Evolutionary conservation across 2,888 invertebrate genomes (phyloP).

Genomic region (Polyommatus icarus): DNA sequence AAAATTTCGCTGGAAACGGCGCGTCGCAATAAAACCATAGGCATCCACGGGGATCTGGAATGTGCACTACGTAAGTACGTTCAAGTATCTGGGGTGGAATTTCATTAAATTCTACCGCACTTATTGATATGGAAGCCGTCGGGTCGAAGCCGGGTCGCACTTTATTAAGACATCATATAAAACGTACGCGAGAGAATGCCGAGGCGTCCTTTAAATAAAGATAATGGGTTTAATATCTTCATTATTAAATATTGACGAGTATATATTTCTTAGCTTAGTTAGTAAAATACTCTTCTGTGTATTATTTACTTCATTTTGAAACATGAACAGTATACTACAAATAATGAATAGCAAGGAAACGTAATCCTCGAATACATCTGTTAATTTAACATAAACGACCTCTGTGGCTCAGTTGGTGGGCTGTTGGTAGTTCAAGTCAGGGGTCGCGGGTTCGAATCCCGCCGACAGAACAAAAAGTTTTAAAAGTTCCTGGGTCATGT

Average conservation of each 20-base stretch:
- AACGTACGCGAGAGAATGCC: conserved; percentile 71
- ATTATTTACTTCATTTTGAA: no score
- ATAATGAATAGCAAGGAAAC: no score
- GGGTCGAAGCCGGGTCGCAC: conserved; percentile 65
- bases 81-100: conserved; percentile 46
- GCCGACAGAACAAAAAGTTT: no score
- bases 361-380: no score
- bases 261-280: no score
- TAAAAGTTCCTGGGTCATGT: no score
- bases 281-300: no score
- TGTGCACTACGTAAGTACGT: conserved; percentile 42
- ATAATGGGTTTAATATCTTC: conserved; percentile 14
- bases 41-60: conserved; percentile 40
- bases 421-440: no score
- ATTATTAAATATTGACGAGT: conserved; percentile 24
- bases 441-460: no score
- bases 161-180: conserved; percentile 78
- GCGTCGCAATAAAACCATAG: conserved; percentile 37
- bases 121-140: conserved; percentile 75
- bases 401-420: no score
- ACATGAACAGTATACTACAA: not conserved
- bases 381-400: no score
- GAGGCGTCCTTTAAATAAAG: conserved; percentile 23
- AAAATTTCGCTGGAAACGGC: conserved; percentile 17
- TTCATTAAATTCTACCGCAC: conserved; percentile 54